Base-by-base conservation (phyloP, 2,113 vertebrate species). In the Phodopus roborovskii region DNA sequence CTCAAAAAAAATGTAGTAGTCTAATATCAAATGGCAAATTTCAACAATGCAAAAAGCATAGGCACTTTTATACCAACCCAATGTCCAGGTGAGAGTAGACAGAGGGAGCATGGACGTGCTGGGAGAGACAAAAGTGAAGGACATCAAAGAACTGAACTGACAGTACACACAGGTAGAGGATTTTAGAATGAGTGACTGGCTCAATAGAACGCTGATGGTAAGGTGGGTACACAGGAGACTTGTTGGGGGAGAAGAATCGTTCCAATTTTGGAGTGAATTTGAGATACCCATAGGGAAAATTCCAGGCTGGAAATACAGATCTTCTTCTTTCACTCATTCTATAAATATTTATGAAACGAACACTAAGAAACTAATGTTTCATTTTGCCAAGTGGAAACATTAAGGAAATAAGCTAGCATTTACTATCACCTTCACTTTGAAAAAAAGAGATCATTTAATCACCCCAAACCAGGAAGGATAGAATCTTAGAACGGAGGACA, bases 361-460 rank as follows among this genome's bases (percentile, higher is more conserved):
- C 39, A 56, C 28, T 79, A 58, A 92, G 77, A 85, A 88, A 88
- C 15, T 68, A 83, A 87, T 12, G 66, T 94, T 97, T 89, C 83
- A 85, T 58, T 94, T 94, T 87, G 30, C 39, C 45, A 93, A 75
- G 33, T 68, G 68, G 60, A 13, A 64, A 85, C 13, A 7, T 83
- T 73, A 91, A 71, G 81, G 62, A 91, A 85, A 73, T 42, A 90
- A 87, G 73, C 7, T 53, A 92, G 64, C 4, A 89, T 53, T 45
- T 3, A 36, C 22, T 24, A 88, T 92, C 50, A 33, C 62, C 33
- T 84, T 62, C n/a, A 45, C 53, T 93, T 91, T 58, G 66, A 77
- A 94, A 85, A 85, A 45, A 92, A 77, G 48, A 92, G 50, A 84
- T n/a, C 36, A 66, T 82, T 88, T 97, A 68, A 64, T 50, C 62